These are phyloP conservation scores for Pyrocephalus nanus DNA, from an alignment of 2,797 vertebrate genomes.

Conservation along the genomic window DNA sequence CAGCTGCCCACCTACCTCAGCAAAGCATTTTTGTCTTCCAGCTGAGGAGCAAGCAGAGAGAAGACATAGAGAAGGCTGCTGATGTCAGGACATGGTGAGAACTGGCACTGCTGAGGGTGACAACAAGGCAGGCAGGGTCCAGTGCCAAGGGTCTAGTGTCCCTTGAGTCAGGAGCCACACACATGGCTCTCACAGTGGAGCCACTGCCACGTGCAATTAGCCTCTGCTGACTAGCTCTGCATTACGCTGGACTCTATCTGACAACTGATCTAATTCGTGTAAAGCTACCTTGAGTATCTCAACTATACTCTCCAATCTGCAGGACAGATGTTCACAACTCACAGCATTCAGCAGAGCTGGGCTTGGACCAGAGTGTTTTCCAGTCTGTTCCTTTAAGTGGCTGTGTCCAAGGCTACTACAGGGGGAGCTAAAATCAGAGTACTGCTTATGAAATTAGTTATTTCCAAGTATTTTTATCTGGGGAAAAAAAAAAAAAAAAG, in stretches of 20 bases:
- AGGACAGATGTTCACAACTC: not conserved
- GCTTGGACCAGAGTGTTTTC: not conserved
- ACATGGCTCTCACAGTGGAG: not conserved
- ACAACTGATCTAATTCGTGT: not conserved
- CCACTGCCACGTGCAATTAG: not conserved
- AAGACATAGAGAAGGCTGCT: not conserved
- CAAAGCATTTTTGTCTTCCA: not conserved
- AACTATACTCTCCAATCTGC: not conserved
- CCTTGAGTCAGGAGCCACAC: no score
- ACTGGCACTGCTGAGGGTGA: not conserved
- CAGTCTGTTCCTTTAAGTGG: not conserved
- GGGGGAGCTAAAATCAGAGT: not conserved
- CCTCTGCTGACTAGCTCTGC: not conserved
- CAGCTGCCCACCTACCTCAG: not conserved
- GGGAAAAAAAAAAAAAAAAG: no score
- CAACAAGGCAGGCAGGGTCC: not conserved
- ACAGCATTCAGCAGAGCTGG: not conserved
- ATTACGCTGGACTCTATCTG: not conserved
- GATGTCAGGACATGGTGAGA: not conserved
- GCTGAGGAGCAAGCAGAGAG: not conserved
- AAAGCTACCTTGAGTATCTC: not conserved
- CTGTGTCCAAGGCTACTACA: not conserved
- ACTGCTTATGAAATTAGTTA: not conserved
- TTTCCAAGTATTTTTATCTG: not conserved
- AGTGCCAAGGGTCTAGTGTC: not conserved